Percentiles rank a stretch among this genome's conserved stretches.
These are phyloP conservation scores for Acronicta aceris DNA, from an alignment of 2,888 invertebrate species.

Conservation along the genomic window DNA sequence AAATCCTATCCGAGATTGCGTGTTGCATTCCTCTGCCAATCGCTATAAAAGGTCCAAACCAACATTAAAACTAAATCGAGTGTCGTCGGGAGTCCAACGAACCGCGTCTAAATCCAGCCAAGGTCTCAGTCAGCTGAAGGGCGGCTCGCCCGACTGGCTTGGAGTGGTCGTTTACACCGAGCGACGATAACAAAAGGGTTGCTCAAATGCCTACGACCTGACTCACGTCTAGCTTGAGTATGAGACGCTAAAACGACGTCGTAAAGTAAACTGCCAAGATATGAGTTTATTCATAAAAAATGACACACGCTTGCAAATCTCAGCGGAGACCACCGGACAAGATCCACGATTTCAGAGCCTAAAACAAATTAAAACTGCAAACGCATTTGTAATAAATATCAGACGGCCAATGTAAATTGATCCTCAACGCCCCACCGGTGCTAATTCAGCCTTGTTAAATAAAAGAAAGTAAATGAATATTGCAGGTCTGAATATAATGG, in stretches of 20 bases:
- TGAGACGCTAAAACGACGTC: constrained; percentile 58
- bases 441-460: constrained; percentile 60
- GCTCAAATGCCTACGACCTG: constrained; percentile 74
- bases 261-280: constrained; percentile 43
- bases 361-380: constrained; percentile 67
- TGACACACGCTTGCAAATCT: constrained; percentile 56
- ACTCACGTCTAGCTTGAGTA: constrained; percentile 72
- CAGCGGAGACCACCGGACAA: constrained; percentile 74
- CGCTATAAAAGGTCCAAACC: constrained; percentile 79
- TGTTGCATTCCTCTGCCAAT: constrained; percentile 71
- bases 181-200: constrained; percentile 85
- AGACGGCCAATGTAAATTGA: constrained; percentile 62
- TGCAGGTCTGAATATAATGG: constrained; percentile 72
- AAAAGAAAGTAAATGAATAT: constrained; percentile 71
- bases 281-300: constrained; percentile 42
- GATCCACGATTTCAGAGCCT: constrained; percentile 62
- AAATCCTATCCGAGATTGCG: constrained; percentile 71
- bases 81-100: constrained; percentile 82
- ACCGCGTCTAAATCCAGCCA: constrained; percentile 87
- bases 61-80: constrained; percentile 81
- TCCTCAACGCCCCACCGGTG: constrained; percentile 50
- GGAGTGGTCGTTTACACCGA: constrained; percentile 84
- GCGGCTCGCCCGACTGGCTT: constrained; percentile 82
- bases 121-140: constrained; percentile 86
- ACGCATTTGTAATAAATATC: constrained; percentile 65